phyloP scores from a whole-genome alignment of 2,113 vertebrate genomes.

The Myiozetetes cayanensis region DNA sequence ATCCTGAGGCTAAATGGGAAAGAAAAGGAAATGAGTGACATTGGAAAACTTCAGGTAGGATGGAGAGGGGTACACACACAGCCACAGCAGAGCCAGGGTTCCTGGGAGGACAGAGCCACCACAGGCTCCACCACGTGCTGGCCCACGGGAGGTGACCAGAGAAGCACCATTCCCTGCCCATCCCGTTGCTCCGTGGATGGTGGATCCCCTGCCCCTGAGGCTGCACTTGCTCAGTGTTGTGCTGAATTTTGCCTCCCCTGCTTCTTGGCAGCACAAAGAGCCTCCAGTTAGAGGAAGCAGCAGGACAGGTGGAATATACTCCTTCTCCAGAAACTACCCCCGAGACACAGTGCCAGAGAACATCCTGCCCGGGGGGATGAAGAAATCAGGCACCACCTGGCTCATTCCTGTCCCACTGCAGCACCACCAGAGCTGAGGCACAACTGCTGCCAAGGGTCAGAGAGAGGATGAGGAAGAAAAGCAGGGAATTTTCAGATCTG shows the following conservation, averaged over 20 bases:
- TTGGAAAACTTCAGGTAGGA: neutral
- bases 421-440: neutral
- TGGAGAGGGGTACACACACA: neutral
- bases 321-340: neutral
- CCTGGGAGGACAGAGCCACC: neutral
- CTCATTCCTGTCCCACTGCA: neutral
- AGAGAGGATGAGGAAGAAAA: neutral
- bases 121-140: accelerated
- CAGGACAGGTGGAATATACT: neutral
- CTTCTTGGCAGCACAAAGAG: neutral
- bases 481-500: neutral
- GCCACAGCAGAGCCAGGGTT: neutral
- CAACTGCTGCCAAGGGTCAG: neutral
- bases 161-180: neutral
- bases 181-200: neutral
- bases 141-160: neutral
- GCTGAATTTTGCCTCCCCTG: neutral
- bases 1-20: neutral
- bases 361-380: neutral
- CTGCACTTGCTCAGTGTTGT: neutral
- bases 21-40: neutral
- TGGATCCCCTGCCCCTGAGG: accelerated
- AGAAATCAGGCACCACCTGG: neutral
- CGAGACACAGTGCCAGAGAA: neutral
- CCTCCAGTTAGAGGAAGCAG: neutral